phyloP scores from a whole-genome alignment of 2,888 invertebrate species.

The Amaurobius ferox region DNA sequence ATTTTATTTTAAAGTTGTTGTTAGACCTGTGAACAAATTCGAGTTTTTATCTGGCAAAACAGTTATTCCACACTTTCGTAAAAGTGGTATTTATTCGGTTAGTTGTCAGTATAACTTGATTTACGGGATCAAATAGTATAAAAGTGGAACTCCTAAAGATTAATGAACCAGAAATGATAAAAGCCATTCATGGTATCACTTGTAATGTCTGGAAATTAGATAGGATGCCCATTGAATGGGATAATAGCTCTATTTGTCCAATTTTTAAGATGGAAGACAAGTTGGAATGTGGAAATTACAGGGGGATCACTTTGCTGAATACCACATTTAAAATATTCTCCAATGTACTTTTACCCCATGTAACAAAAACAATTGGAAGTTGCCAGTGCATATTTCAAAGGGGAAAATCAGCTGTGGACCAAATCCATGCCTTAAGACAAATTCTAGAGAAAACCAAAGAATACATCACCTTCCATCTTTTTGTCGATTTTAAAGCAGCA shows the following conservation, averaged over 20 bases:
- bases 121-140: background rate
- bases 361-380: background rate
- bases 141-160: background rate
- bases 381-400: background rate
- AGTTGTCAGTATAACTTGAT: too few relatives aligned
- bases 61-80: too few relatives aligned
- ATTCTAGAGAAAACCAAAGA: too few relatives aligned
- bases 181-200: background rate
- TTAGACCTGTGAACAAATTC: too few relatives aligned
- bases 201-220: background rate
- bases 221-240: slow-evolving; percentile 8
- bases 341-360: background rate
- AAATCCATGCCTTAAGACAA: too few relatives aligned
- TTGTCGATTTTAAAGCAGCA: too few relatives aligned
- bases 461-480: too few relatives aligned
- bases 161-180: background rate
- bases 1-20: too few relatives aligned
- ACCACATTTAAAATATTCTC: background rate
- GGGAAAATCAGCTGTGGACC: background rate
- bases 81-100: too few relatives aligned
- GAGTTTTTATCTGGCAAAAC: too few relatives aligned
- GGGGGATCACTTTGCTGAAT: background rate
- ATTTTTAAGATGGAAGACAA: background rate
- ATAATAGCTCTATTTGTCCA: background rate
- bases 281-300: background rate